phyloP scores from a whole-genome alignment of 2,797 vertebrate genomes.

The Cossypha heuglini region DNA sequence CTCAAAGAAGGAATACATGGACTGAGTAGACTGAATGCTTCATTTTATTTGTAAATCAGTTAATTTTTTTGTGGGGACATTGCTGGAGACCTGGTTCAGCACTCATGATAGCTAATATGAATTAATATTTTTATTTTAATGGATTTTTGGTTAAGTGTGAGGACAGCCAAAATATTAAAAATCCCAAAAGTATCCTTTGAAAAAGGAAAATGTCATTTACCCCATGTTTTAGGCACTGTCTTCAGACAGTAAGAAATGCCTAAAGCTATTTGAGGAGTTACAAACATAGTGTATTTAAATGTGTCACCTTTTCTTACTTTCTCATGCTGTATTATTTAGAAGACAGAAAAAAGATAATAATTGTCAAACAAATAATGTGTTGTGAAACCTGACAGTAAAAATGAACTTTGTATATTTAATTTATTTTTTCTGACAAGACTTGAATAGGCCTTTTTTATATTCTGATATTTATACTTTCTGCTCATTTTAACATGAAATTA shows the following conservation, averaged over 20 bases:
- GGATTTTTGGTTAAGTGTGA: neutral
- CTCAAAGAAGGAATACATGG: neutral
- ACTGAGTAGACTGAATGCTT: neutral
- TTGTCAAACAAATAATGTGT: neutral
- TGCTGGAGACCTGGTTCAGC: neutral
- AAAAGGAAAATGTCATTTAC: neutral
- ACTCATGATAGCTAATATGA: neutral
- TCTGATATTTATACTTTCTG: neutral
- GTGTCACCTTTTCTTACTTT: neutral
- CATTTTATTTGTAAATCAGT: neutral
- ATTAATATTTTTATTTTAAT: neutral
- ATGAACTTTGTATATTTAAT: neutral
- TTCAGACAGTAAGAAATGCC: neutral
- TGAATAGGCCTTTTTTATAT: neutral
- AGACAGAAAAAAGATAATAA: neutral
- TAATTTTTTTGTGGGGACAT: neutral
- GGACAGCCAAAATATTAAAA: neutral
- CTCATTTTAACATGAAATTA: neutral
- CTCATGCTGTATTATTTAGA: neutral
- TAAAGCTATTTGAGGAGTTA: neutral
- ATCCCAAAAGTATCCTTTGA: neutral
- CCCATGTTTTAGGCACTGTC: neutral
- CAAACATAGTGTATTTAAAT: neutral
- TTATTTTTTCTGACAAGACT: neutral
- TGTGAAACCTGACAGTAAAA: neutral